Base-by-base conservation (phyloP, 2,113 vertebrate genomes). In the Carettochelys insculpta region DNA sequence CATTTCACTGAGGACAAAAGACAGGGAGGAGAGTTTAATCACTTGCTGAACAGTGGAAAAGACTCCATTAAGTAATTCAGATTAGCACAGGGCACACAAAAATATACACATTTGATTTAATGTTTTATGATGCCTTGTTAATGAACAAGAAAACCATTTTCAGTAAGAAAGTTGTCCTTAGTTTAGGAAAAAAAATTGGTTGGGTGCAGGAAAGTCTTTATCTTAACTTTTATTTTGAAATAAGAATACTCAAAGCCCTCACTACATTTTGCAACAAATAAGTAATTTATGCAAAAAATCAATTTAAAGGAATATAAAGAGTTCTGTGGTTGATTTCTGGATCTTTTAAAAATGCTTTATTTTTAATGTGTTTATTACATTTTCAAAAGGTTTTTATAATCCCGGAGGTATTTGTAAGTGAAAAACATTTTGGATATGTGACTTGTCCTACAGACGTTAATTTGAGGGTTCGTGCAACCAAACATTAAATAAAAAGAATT, bases 221-320 rank as follows among this genome's bases (percentile, higher is more conserved):
- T 48, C 68, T 45, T 47, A 25, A 80, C 79, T 68, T 19, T 6
- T 8, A 68, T 38, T 94, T 95, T 91, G 29, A 81, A 88, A 50
- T 29, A 58, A 61, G 31, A n/a, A 50, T 50, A 89, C 79, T 90
- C 79, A 90, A 90, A 84, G 94, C 11, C n/a, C 86, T 86, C 79
- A 38, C 48, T 90, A 78, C 29, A 65, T 88, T 93, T 89, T 90
- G 87, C 87, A 92, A 82, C 81, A 86, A 83, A 58, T 73, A 86
- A 31, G 51, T 16, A 84, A 78, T 73, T 90, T 38, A 51, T 48
- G 80, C 86, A 84, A 61, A 82, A 38, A 29, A 76, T 50, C 29
- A 19, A 76, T 76, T 47, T 73, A 85, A 61, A 51, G 45, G 51
- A 27, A 31, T 9, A 11, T 34, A 53, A 19, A 91, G 68, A 82